Evolutionary conservation across 2,797 vertebrate genomes (phyloP).

Genomic region (Prunella strophiata): DNA sequence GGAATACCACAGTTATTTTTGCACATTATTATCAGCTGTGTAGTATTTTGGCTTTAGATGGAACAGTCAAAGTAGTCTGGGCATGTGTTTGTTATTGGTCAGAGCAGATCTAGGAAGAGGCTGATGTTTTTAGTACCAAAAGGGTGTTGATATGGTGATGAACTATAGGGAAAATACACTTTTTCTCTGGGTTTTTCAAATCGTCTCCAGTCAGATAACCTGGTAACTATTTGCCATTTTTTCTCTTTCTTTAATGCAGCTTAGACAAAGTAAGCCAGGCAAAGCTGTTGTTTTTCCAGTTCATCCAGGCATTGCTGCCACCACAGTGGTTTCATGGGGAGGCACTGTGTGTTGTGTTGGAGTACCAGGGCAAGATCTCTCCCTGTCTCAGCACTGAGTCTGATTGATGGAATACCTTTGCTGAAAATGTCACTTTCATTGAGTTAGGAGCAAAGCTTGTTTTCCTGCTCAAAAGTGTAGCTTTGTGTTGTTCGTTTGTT

Average conservation of each 20-base stretch:
- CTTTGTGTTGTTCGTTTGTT: not conserved
- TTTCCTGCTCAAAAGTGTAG: not conserved
- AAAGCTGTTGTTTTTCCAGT: not conserved
- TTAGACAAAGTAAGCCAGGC: not conserved
- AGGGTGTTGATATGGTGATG: not conserved
- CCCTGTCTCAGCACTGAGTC: not conserved
- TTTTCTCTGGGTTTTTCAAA: not conserved
- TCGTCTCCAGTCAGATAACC: not conserved
- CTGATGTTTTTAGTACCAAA: not conserved
- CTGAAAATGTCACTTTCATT: not conserved
- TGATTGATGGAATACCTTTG: not conserved
- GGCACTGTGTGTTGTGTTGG: not conserved
- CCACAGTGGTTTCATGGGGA: not conserved
- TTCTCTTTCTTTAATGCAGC: not conserved
- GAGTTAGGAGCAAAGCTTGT: not conserved
- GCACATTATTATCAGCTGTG: not conserved
- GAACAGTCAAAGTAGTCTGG: not conserved
- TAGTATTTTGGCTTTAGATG: not conserved
- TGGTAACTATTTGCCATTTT: not conserved
- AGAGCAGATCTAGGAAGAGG: not conserved
- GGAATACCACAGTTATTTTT: not conserved
- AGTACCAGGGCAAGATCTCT: not conserved
- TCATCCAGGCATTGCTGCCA: not conserved
- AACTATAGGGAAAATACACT: not conserved
- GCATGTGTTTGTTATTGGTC: not conserved